Evolutionary conservation across 2,797 vertebrate genomes (phyloP), one percentile per base, ranked within the genome.

Genomic region (Sebastes paucispinis): DNA sequence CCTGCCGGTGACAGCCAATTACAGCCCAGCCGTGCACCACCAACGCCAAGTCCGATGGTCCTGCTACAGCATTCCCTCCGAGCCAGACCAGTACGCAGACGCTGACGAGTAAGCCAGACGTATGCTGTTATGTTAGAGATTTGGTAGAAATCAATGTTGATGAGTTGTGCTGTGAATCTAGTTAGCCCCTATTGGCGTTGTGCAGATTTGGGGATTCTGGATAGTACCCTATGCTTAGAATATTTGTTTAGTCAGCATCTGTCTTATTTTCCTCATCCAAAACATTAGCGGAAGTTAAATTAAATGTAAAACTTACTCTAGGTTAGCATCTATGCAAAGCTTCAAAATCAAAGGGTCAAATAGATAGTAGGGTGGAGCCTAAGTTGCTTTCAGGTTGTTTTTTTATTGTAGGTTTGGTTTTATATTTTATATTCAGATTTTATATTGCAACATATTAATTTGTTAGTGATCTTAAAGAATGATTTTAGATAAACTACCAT

Each of bases 81-180:
- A 89, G 67, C 64, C 47, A 2, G 94, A 77, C 39, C 96, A 96
- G 92, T 96, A 96, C 3, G 79, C 79, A 10, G 94, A 96, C 0
- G 93, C 91, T 24, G 92, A 94, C 5, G 87, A 92, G 83, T 90
- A 82, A 92, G 69, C 39, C 50, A 54, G 20, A 68, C 4, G 0
- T 52, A 7, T 29, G 54, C 29, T 25, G 31, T 54, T 13, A 13
- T 4, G 27, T 83, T 73, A 50, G 18, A 64, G 34, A 8, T 55
- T 18, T 31, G 16, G 22, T 69, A 59, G 8, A 62, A 32, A 14
- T 70, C 20, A 9, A 2, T 74, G 50, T 77, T 84, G 31, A n/a
- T 10, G 10, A 69, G 24, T 84, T 68, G 64, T 62, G 22, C 52
- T 11, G 31, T 59, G 22, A 70, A 18, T 50, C 54, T 31, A 34